Evolutionary conservation across 2,797 vertebrate species (phyloP), one percentile per base, ranked within the genome.

Genomic region (Acridotheres tristis): DNA sequence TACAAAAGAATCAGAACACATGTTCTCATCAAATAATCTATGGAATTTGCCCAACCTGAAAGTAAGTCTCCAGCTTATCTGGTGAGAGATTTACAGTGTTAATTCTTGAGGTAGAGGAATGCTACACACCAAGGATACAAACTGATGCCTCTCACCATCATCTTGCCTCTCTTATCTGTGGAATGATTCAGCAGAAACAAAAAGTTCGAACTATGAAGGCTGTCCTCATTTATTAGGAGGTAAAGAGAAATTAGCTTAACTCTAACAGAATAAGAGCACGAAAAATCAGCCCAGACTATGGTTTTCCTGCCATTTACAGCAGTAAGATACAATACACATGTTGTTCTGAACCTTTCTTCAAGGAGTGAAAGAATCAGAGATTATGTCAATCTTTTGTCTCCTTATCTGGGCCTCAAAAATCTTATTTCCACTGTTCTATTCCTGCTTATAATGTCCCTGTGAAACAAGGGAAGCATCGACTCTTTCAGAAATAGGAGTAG

Each of bases 141-240:
- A 57, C 62, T n/a, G 62, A n/a, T n/a, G 11, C 51, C 68, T 92
- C 54, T 92, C 54, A 27, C 40, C 29, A 19, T 63, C 29, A 59
- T 71, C 43, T 32, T 71, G 43, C 43, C 15, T 89, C 43, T 89
- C 76, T 93, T 47, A 51, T 85, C 55, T 74, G 26, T 47, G 42
- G 66, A 88, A 86, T 95, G 94, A 95, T 85, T 95, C 93, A 94
- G 93, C 95, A 94, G 67, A 94, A 94, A 74, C 54, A 45, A 65
- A 18, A 34, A 57, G 34, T 72, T 51, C 91, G 29, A 76, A 43
- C 47, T 80, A 67, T 58, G 34, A 93, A 81, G 29, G 42, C 36
- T 87, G 77, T 67, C 25, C 22, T 86, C 18, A 36, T 93, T 95
- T 82, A 53, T 94, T 38, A 68, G 53, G 15, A 79, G 25, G 29